phyloP scores from a whole-genome alignment of 1,140 invertebrate species.

The Plectrocnemia conspersa region DNA sequence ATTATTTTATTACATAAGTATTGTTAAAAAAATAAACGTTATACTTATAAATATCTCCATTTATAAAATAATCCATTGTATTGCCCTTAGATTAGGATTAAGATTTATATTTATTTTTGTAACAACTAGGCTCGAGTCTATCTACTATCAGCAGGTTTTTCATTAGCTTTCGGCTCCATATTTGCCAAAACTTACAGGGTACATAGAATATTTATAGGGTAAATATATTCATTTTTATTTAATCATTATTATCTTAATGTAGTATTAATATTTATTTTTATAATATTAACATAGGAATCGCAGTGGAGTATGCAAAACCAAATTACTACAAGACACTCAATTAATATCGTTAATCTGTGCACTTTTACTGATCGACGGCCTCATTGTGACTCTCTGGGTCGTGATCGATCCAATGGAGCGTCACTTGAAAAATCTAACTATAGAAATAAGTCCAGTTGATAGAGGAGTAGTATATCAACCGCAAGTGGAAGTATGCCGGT shows the following conservation, averaged over 20 bases:
- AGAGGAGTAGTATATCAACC: slow-evolving; percentile 79
- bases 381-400: slow-evolving; percentile 77
- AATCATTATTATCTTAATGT: slow-evolving; percentile 1
- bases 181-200: slow-evolving; percentile 86
- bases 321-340: slow-evolving; percentile 79
- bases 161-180: slow-evolving; percentile 83
- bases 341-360: slow-evolving; percentile 74
- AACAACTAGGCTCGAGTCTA: slow-evolving; percentile 74
- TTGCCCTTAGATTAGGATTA: too few relatives aligned
- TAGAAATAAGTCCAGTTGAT: slow-evolving; percentile 71
- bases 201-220: slow-evolving; percentile 77
- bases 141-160: slow-evolving; percentile 81
- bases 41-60: too few relatives aligned
- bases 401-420: slow-evolving; percentile 79
- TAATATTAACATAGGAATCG: slow-evolving; percentile 44
- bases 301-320: slow-evolving; percentile 57
- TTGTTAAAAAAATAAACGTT: too few relatives aligned
- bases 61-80: too few relatives aligned
- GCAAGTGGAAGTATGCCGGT: slow-evolving; percentile 85
- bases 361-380: slow-evolving; percentile 69
- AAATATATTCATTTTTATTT: slow-evolving; percentile 29
- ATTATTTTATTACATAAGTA: neutral
- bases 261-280: slow-evolving; percentile 4
- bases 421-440: slow-evolving; percentile 75
- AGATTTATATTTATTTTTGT: neutral